Conservation (phyloP, 1,140 invertebrate genomes). For the Brachionus manjavacas region DNA sequence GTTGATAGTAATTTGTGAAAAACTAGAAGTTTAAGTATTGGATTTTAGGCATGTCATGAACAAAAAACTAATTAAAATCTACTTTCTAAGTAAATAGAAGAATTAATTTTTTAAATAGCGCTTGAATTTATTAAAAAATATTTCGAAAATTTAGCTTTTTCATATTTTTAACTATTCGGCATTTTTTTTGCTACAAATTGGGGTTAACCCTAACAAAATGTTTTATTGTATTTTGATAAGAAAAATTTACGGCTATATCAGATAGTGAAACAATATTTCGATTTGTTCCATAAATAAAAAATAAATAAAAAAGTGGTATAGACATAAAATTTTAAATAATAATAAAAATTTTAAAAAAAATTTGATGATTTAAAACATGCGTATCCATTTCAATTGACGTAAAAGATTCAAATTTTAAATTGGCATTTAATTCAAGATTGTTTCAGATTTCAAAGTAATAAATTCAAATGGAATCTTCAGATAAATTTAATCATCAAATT, state of each 20-base stretch:
- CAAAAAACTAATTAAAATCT: neutral
- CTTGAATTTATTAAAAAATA: neutral
- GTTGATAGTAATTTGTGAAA: neutral
- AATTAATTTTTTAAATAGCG: neutral
- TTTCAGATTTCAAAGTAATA: neutral
- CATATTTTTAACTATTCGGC: neutral
- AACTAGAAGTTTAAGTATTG: neutral
- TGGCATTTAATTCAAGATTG: neutral
- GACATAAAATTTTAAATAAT: neutral
- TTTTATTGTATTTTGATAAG: neutral
- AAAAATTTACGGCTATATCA: neutral
- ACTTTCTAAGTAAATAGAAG: neutral
- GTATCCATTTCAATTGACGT: neutral
- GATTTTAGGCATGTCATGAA: neutral
- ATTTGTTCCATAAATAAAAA: neutral
- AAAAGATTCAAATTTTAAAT: neutral
- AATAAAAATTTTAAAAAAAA: neutral
- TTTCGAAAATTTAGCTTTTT: neutral
- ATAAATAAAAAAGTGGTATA: neutral
- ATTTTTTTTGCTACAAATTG: neutral
- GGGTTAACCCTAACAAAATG: neutral
- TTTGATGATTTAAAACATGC: neutral
- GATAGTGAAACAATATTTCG: neutral
- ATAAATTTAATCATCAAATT: neutral
- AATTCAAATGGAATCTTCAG: neutral